Percentiles rank a stretch among this genome's conserved stretches.
These are phyloP conservation scores for Phylloscopus trochilus DNA, from an alignment of 2,113 vertebrate species.

Conservation along the genomic window DNA sequence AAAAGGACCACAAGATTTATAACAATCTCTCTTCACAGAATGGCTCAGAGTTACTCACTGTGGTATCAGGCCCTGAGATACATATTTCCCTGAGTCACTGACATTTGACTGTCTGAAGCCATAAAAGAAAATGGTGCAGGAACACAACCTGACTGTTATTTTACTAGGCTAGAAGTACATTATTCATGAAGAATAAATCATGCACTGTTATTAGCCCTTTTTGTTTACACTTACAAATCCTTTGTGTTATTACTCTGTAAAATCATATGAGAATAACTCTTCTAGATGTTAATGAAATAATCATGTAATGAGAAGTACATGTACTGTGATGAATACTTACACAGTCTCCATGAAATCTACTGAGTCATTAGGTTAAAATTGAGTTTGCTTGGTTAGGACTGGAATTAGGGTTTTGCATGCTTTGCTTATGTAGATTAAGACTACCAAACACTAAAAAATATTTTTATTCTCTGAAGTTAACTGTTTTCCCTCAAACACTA, in stretches of 20 bases:
- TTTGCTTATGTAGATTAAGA: not conserved
- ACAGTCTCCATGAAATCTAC: not conserved
- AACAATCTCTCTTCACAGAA: not conserved
- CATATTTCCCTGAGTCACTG: not conserved
- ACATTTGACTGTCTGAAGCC: constrained; percentile 1
- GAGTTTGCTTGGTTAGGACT: not conserved
- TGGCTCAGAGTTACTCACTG: constrained; percentile 24
- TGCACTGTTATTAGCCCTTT: not conserved
- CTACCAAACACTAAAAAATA: not conserved
- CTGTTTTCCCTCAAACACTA: not conserved
- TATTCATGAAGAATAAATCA: not conserved
- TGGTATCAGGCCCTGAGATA: not conserved
- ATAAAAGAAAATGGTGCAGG: constrained; percentile 19
- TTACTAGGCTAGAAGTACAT: not conserved
- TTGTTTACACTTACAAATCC: constrained; percentile 2
- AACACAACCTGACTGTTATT: not conserved
- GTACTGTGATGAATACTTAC: not conserved
- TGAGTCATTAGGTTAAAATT: not conserved
- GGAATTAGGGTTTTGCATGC: not conserved
- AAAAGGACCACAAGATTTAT: not conserved
- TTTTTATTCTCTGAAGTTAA: not conserved
- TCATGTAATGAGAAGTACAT: not conserved
- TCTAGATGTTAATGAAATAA: constrained; percentile 5
- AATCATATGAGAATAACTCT: constrained; percentile 15
- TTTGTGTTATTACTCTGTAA: not conserved